Conservation (phyloP, 1,140 invertebrate species). For the Paramacrobiotus metropolitanus region DNA sequence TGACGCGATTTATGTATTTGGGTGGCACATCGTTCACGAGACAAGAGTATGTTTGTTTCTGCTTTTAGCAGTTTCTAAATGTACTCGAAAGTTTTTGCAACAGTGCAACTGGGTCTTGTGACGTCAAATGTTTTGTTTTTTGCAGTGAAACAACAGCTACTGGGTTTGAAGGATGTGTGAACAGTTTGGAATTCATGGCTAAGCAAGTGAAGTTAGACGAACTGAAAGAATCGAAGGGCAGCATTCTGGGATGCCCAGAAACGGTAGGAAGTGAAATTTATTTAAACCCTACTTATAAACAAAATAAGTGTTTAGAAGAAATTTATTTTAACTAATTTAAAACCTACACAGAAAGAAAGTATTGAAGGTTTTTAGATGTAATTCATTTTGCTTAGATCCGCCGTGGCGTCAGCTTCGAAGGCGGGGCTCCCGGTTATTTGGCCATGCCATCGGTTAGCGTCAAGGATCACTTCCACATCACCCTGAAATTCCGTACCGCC, state of each 20-base stretch:
- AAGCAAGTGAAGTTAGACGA: slow-evolving; percentile 49
- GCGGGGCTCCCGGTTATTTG: slow-evolving; percentile 18
- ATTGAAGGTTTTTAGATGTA: too few relatives aligned
- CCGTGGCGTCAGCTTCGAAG: slow-evolving; percentile 23
- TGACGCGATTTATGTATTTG: slow-evolving; percentile 49
- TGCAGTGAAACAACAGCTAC: slow-evolving; percentile 23
- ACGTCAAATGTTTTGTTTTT: too few relatives aligned
- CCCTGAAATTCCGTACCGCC: slow-evolving; percentile 67
- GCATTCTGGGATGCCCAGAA: slow-evolving; percentile 55
- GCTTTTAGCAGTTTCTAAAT: too few relatives aligned
- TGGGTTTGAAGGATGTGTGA: slow-evolving; percentile 81
- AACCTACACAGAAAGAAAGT: background rate
- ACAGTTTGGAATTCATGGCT: slow-evolving; percentile 47
- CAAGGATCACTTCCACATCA: slow-evolving; percentile 34
- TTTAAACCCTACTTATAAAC: background rate
- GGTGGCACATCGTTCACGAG: slow-evolving; percentile 45
- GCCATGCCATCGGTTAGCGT: slow-evolving; percentile 14
- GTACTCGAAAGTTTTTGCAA: too few relatives aligned
- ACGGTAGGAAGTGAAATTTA: slow-evolving; percentile 31
- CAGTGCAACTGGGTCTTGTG: too few relatives aligned
- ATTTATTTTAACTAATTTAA: background rate
- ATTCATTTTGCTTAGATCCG: slow-evolving; percentile 20
- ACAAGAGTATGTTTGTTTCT: too few relatives aligned
- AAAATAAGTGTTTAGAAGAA: background rate
- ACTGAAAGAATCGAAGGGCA: slow-evolving; percentile 48